phyloP scores from a whole-genome alignment of 2,113 vertebrate genomes.

The Oncorhynchus nerka region DNA sequence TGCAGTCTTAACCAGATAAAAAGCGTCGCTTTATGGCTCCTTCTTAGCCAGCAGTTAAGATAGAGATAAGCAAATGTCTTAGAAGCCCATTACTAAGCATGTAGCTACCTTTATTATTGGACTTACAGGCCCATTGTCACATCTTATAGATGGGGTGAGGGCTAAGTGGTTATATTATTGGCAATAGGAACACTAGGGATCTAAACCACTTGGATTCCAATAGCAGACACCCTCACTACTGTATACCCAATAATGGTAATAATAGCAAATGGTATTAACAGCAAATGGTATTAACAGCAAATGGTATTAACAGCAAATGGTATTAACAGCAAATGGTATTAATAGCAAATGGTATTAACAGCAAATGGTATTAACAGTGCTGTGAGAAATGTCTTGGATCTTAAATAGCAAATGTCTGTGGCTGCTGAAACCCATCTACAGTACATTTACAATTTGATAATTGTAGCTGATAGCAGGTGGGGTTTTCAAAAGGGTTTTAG shows the following conservation, averaged over 20 bases:
- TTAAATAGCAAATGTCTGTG: too few species aligned
- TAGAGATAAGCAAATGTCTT: constrained; percentile 46
- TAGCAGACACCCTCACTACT: background rate
- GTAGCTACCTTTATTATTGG: constrained; percentile 27
- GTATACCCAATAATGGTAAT: background rate
- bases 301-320: too few species aligned
- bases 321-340: too few species aligned
- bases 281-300: too few species aligned
- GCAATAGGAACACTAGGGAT: background rate
- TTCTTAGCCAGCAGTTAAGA: constrained; percentile 41
- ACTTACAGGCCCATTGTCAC: constrained; percentile 23
- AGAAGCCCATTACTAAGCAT: constrained; percentile 43
- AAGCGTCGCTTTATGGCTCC: constrained; percentile 27
- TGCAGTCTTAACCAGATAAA: constrained; percentile 30
- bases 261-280: too few species aligned
- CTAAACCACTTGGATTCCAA: background rate
- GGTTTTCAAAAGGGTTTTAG: too few species aligned
- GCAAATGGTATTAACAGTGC: too few species aligned
- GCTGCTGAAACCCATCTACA: too few species aligned
- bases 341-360: too few species aligned
- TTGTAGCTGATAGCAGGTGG: too few species aligned
- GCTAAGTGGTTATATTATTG: constrained; percentile 24
- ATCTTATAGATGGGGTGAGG: constrained; percentile 25
- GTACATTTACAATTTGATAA: too few species aligned
- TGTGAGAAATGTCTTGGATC: too few species aligned